Evolutionary conservation across 64 coral and sea anemone species (phyloP).

Genomic region (Porites lutea): DNA sequence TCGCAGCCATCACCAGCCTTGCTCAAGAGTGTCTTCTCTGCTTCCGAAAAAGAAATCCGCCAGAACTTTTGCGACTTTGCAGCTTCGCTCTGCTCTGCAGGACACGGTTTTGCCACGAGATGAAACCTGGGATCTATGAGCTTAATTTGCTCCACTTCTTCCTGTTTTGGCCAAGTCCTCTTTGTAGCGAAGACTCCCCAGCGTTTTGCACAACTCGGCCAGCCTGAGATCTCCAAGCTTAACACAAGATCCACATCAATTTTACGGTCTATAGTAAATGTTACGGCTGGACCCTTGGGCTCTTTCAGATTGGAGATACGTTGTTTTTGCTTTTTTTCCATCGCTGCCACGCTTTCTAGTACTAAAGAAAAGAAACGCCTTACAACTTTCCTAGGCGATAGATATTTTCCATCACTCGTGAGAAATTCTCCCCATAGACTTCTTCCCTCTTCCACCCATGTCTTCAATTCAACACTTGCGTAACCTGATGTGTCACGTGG

Average conservation of each 20-base stretch:
- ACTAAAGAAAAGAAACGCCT: constrained; percentile 23
- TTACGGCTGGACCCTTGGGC: constrained; percentile 56
- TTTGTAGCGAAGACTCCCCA: constrained; percentile 37
- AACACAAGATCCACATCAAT: constrained; percentile 59
- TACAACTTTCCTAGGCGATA: constrained; percentile 52
- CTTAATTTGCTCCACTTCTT: constrained; percentile 37
- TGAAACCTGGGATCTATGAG: constrained; percentile 10
- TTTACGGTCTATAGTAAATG: constrained; percentile 40
- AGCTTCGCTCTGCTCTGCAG: neutral
- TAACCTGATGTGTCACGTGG: neutral
- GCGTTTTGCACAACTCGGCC: constrained; percentile 34
- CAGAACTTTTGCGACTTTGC: neutral
- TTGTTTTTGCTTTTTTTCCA: neutral
- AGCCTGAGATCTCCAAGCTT: constrained; percentile 36
- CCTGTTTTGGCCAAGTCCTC: constrained; percentile 19
- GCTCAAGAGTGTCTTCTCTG: constrained; percentile 49
- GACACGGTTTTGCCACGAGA: constrained; percentile 53
- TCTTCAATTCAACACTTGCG: neutral
- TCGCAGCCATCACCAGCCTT: neutral
- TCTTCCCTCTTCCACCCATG: neutral
- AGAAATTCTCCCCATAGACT: neutral
- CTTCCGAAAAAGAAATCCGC: constrained; percentile 76
- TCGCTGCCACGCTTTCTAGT: neutral
- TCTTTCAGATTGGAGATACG: neutral
- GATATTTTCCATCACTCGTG: constrained; percentile 44